Evolutionary conservation across 37 sponge, comb jelly and placozoan species (phyloP), one percentile per base, ranked within the genome.

Genomic region (Aplysina aerophoba): DNA sequence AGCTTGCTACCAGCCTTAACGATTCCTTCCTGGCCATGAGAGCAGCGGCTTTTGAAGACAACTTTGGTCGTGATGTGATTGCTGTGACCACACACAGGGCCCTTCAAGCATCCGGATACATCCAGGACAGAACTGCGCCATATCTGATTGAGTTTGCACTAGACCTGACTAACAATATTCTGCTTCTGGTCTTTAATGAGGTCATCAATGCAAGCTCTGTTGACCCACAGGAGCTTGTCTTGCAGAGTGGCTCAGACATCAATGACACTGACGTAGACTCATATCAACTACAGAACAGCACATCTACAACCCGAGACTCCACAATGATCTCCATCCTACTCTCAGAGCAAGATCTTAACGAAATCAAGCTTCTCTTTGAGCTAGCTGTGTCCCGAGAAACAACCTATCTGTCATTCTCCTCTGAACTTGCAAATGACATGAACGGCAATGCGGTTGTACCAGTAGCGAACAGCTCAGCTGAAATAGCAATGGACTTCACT

Each of bases 101-200:
- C 20, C 60, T 92, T 0, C 85, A n/a, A 28, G 88, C 90, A 30
- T 85, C 85, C 37, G 77, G 63, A 33, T 92, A 88, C 71, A 89
- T 81, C 15, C 64, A 65, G 12, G 95, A 95, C 56, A 62, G n/a
- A 16, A 83, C 90, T n/a, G 36, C 90, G 24, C 97, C 97, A 19
- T 62, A 69, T 20, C 80, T 97, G 79, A 62, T 84, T 16, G 25
- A 72, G 65, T 97, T 90, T 56, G 74, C 80, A 3, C 87, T 97
- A 15, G 89, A 97, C 75, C 28, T 94, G 73, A 69, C 92, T 57
- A 31, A 17, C 8, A 93, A 89, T 12, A 21, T 71, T 25, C 53
- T 97, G 19, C 73, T 53, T 24, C 87, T 97, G n/a, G 84, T 81
- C 0, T 97, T 97, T 88, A 91, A 94, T 81, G 97, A 97, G 57